phyloP scores from a whole-genome alignment of 1,140 invertebrate genomes.

The Anthonomus grandis region DNA sequence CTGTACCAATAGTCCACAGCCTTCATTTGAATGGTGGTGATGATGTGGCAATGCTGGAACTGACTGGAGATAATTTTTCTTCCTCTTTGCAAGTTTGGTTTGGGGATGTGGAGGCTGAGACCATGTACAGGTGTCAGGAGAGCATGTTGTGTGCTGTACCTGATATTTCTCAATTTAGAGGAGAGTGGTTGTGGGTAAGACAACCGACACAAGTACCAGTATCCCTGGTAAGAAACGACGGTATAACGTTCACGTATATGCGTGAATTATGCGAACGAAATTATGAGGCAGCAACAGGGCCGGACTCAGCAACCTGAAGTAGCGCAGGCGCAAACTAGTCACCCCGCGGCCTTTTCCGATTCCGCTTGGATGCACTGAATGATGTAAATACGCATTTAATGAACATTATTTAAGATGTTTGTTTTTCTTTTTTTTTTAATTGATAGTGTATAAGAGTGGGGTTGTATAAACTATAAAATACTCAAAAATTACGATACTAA shows the following conservation, averaged over 20 bases:
- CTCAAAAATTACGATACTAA: not conserved
- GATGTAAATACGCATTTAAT: not conserved
- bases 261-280: conserved; percentile 87
- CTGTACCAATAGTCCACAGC: conserved; percentile 92
- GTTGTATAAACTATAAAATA: not conserved
- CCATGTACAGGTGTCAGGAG: conserved; percentile 92
- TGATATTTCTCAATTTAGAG: conserved; percentile 92
- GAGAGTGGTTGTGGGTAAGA: conserved; percentile 93
- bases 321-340: conserved; percentile 49
- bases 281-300: conserved; percentile 66
- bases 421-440: not conserved
- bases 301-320: conserved; percentile 33
- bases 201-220: conserved; percentile 93
- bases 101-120: conserved; percentile 97
- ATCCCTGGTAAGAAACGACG: conserved; percentile 93
- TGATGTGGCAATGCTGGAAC: conserved; percentile 95
- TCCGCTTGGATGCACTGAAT: conserved; percentile 55
- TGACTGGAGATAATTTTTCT: conserved; percentile 97
- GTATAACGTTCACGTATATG: conserved; percentile 99
- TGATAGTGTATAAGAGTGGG: not conserved
- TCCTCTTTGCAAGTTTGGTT: conserved; percentile 97
- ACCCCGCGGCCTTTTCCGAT: conserved; percentile 57
- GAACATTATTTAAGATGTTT: no score
- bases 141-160: conserved; percentile 96
- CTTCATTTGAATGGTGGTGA: conserved; percentile 95